Percentiles rank a stretch among this genome's conserved stretches.
Evolutionary conservation across 1,140 invertebrate species (phyloP).

Genomic region (Chymomyza costata): DNA sequence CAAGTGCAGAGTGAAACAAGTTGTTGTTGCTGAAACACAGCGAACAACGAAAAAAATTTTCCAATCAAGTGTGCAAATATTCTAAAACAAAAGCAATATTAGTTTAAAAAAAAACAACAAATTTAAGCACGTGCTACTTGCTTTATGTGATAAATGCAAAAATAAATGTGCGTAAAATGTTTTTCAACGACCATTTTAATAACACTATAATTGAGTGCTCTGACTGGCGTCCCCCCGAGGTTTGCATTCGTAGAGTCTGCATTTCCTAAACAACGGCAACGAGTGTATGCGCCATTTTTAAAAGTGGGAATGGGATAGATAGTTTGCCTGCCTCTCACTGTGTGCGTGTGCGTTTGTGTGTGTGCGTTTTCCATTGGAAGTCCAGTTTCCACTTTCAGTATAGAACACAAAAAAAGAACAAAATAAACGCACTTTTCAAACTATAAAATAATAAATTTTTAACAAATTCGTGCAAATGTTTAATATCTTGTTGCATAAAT

Average conservation of each 20-base stretch:
- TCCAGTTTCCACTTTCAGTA: slow-evolving; percentile 32
- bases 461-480: slow-evolving; percentile 46
- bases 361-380: slow-evolving; percentile 68
- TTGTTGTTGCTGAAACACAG: slow-evolving; percentile 69
- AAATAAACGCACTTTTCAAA: slow-evolving; percentile 36
- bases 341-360: slow-evolving; percentile 60
- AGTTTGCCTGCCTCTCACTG: too few species aligned
- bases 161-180: slow-evolving; percentile 9
- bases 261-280: slow-evolving; percentile 70
- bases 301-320: slow-evolving; percentile 72
- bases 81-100: slow-evolving; percentile 26
- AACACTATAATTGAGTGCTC: too few species aligned
- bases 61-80: slow-evolving; percentile 1
- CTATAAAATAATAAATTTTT: slow-evolving; percentile 39
- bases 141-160: slow-evolving; percentile 2
- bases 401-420: slow-evolving; percentile 12
- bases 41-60: slow-evolving; percentile 53
- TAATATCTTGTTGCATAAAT: slow-evolving; percentile 52
- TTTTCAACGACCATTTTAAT: slow-evolving; percentile 11
- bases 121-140: neutral
- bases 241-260: slow-evolving; percentile 49
- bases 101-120: slow-evolving; percentile 20
- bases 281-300: slow-evolving; percentile 70
- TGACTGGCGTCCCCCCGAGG: too few species aligned
- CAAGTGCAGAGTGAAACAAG: slow-evolving; percentile 72